Evolutionary conservation across 2,888 invertebrate genomes (phyloP), one percentile per base, ranked within the genome.

Genomic region (Leucophora obtusa): DNA sequence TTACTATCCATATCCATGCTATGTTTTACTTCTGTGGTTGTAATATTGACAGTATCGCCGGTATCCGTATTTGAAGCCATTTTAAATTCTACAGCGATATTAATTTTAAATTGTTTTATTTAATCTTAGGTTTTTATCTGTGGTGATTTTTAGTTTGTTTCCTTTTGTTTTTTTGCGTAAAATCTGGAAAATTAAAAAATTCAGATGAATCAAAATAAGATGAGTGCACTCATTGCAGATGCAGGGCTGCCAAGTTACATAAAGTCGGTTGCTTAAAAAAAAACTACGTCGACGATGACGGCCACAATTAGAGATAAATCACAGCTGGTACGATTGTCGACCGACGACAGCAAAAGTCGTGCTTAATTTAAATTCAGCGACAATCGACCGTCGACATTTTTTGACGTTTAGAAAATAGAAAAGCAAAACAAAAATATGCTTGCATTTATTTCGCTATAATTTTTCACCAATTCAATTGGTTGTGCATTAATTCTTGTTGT

Each of bases 41-140:
- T 75, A 54, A 85, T 51, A 18, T 86, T 84, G 33, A 85, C 76
- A 53, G 90, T 89, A 66, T 89, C 90, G 3, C 90, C 90, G 8
- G 90, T 90, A 83, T 90, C 89, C 50, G 89, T 89, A 66, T 89
- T 88, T 62, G 83, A 85, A 43, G 84, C 84, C 90, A 90, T 90
- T 69, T 84, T 88, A 17, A 90, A 88, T 84, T 87, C 86, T 73
- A 90, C 85, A 82, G 85, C 84, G 79, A 90, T 66, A 80, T 87
- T 86, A 90, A 90, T 90, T 87, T 89, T 90, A 88, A 54, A 17
- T 66, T 5, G 14, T 70, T 24, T 24, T 53, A 9, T 11, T 53
- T 28, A 11, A 58, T 47, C 21, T 18, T 28, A 58, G 11, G 38
- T 18, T 62, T 33, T 3, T 68, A 24, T 14, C 10, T 1, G 11